Percentiles rank a stretch among this genome's conserved stretches.
These are phyloP conservation scores for Pithecia hirsuta DNA, from an alignment of 2,797 vertebrate genomes.

Conservation along the genomic window DNA sequence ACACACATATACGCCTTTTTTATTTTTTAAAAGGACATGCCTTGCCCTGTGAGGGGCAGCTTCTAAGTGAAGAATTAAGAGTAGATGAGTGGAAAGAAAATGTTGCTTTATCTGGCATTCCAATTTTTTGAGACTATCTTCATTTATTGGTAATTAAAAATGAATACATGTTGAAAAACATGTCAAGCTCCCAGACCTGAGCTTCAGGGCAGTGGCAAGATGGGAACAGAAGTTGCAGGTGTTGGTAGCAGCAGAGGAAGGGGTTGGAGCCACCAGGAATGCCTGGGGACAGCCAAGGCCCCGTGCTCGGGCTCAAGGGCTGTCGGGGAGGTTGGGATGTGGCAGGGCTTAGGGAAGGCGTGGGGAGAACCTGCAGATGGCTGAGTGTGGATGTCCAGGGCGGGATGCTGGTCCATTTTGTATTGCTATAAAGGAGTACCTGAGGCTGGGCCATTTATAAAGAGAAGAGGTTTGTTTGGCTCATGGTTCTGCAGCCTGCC, in stretches of 20 bases:
- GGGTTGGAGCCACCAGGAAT: neutral
- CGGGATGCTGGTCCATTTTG: too few relatives aligned
- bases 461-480: too few relatives aligned
- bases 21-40: neutral
- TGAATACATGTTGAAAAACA: neutral
- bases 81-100: neutral
- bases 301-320: fast-evolving
- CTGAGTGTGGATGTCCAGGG: neutral
- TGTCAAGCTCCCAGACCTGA: too few relatives aligned
- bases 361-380: neutral
- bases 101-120: neutral
- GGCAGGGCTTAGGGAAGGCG: neutral
- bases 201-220: neutral
- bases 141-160: neutral
- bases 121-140: neutral
- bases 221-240: neutral
- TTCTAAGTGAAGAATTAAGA: neutral
- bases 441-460: too few relatives aligned
- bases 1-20: neutral
- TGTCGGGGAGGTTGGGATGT: neutral
- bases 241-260: neutral
- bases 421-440: too few relatives aligned
- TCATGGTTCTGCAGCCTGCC: too few relatives aligned
- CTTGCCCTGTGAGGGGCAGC: neutral
- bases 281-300: neutral